A percentile compares a stretch with the other conserved stretches of the same genome.
Evolutionary conservation across 2,888 invertebrate genomes (phyloP).

Genomic region (Lacanobia wlatinum): DNA sequence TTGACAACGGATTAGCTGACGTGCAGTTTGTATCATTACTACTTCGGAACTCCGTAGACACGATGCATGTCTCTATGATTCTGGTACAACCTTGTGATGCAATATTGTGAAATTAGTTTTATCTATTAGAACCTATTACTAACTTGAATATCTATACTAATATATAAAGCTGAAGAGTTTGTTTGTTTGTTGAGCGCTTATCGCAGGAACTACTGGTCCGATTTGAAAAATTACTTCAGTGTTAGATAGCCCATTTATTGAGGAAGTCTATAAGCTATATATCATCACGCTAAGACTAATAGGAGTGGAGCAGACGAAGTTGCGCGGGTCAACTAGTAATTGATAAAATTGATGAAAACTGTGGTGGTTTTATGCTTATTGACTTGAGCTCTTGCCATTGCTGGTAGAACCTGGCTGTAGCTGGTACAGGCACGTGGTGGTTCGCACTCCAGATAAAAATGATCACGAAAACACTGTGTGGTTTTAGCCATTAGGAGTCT

Average conservation of each 20-base stretch:
- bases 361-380: not conserved
- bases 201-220: no score
- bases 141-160: not conserved
- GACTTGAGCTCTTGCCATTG: not conserved
- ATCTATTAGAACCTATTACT: not conserved
- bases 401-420: not conserved
- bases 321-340: no score
- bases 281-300: no score
- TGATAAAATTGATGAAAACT: not conserved
- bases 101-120: not conserved
- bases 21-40: constrained; percentile 48
- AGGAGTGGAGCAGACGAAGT: no score
- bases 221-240: no score
- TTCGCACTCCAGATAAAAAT: no score
- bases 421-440: not conserved
- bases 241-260: no score
- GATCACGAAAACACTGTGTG: no score
- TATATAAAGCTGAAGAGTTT: no score
- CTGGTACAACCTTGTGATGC: not conserved
- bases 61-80: not conserved
- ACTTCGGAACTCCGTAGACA: not conserved
- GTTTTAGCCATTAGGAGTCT: no score
- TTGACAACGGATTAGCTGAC: constrained; percentile 65
- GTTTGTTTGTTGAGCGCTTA: no score
- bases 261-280: no score